Evolutionary conservation across 2,797 vertebrate species (phyloP).

Genomic region (Synanceia verrucosa): DNA sequence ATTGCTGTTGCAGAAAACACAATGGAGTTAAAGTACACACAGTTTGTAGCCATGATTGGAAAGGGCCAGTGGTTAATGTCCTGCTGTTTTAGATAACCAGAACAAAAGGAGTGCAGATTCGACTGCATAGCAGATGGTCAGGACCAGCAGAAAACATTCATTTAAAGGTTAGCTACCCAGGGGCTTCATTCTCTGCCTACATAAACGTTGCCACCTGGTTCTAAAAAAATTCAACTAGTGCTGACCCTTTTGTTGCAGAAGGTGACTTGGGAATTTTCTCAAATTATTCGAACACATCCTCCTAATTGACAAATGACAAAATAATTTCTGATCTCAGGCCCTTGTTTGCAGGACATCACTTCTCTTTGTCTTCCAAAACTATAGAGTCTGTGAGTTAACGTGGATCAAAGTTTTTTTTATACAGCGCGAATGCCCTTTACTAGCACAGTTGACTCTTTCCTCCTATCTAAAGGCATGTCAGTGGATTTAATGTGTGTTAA

Average conservation of each 20-base stretch:
- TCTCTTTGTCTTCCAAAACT: not conserved
- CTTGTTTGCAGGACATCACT: not conserved
- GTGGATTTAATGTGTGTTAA: no score
- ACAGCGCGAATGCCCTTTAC: no score
- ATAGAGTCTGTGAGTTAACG: no score
- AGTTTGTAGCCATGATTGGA: not conserved
- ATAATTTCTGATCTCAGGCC: not conserved
- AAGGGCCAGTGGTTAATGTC: constrained; percentile 23
- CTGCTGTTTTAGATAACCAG: constrained; percentile 9
- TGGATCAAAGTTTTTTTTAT: no score
- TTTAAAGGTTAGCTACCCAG: not conserved
- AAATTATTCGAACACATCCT: not conserved
- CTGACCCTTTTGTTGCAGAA: not conserved
- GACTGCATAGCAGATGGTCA: not conserved
- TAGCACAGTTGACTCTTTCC: no score
- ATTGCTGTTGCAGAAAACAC: not conserved
- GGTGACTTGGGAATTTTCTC: not conserved
- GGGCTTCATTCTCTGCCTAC: not conserved
- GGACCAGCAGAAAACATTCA: not conserved
- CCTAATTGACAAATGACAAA: not conserved
- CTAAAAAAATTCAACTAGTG: not conserved
- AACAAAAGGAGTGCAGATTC: not conserved
- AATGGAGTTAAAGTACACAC: not conserved
- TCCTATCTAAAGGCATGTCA: no score
- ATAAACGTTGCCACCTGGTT: not conserved